Evolutionary conservation across 2,797 vertebrate species (phyloP).

Genomic region (Coendou prehensilis): DNA sequence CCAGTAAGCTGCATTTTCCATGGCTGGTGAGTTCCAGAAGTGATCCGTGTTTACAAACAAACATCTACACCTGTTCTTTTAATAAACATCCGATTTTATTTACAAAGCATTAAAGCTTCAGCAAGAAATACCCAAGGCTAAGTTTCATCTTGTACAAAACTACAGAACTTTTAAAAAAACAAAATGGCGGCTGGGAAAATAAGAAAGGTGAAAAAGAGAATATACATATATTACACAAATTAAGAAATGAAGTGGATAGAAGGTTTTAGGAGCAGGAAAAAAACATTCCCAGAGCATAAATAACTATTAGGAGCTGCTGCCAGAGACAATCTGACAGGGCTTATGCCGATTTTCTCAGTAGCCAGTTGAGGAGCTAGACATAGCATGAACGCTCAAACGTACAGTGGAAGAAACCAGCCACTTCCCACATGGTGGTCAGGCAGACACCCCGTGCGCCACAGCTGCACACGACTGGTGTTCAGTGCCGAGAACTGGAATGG

Average conservation of each 20-base stretch:
- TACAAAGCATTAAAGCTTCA: constrained; percentile 88
- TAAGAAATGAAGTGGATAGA: not conserved
- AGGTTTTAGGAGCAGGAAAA: constrained; percentile 48
- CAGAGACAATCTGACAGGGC: constrained; percentile 60
- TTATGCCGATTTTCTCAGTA: constrained; percentile 17
- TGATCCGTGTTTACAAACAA: constrained; percentile 61
- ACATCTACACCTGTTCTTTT: constrained; percentile 71
- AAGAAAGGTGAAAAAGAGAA: constrained; percentile 56
- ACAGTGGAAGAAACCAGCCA: not conserved
- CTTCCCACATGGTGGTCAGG: not conserved
- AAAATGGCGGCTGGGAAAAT: constrained; percentile 52
- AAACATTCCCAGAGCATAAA: constrained; percentile 65
- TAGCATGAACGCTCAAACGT: not conserved
- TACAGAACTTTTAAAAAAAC: constrained; percentile 81
- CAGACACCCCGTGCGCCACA: not conserved
- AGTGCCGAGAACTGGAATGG: not conserved
- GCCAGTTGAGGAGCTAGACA: constrained; percentile 15
- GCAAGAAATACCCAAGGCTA: constrained; percentile 83
- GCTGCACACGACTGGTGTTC: not conserved
- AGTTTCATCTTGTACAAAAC: constrained; percentile 87
- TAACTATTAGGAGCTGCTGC: constrained; percentile 74
- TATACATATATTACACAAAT: constrained; percentile 84
- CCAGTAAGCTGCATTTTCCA: not conserved
- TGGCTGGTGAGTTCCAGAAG: not conserved
- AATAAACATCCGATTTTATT: constrained; percentile 90